Evolutionary conservation across 1,140 invertebrate species (phyloP), one percentile per base, ranked within the genome.

Genomic region (Phymastichus coffea): DNA sequence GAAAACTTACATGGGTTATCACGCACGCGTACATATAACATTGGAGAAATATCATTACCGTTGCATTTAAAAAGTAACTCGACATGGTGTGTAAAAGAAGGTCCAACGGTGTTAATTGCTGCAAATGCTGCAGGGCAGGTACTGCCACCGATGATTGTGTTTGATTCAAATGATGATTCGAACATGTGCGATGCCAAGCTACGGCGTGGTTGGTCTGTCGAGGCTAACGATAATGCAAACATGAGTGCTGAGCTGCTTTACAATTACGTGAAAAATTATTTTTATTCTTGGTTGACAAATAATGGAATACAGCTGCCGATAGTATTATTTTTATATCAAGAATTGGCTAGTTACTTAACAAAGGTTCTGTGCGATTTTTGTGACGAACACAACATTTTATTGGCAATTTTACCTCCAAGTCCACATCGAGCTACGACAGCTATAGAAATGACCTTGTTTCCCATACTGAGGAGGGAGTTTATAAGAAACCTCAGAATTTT

Each of bases 11-110:
- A n/a, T n/a, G n/a, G n/a, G n/a, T n/a, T n/a, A n/a, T n/a, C n/a
- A n/a, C n/a, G n/a, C n/a, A n/a, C 48, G n/a, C 17, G 48, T 22
- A 14, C 38, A 15, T 52, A 38, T 38, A 52, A 30, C 14, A 52
- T 52, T 19, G 30, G 48, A 7, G 48, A 52, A 25, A 25, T 15
- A 1, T 2, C 9, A 38, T 38, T 30, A n/a, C 19, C 46, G 2
- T 38, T 52, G 10, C 14, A 52, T 52, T 8, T 4, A 41, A 23
- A 19, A 14, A 41, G 8, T 38, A 14, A 52, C 9, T 33, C 28
- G 28, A 7, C 6, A 7, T 33, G 6, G 6, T 20, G 40, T 20
- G 17, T 22, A n/a, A 46, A 6, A n/a, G n/a, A 25, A 9, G 43
- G 22, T n/a, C 4, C 12, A 8, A 41, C 15, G 20, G 35, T 52